Evolutionary conservation across 2,888 invertebrate species (phyloP), one percentile per base, ranked within the genome.

Genomic region (Sylvicola fuscatus): DNA sequence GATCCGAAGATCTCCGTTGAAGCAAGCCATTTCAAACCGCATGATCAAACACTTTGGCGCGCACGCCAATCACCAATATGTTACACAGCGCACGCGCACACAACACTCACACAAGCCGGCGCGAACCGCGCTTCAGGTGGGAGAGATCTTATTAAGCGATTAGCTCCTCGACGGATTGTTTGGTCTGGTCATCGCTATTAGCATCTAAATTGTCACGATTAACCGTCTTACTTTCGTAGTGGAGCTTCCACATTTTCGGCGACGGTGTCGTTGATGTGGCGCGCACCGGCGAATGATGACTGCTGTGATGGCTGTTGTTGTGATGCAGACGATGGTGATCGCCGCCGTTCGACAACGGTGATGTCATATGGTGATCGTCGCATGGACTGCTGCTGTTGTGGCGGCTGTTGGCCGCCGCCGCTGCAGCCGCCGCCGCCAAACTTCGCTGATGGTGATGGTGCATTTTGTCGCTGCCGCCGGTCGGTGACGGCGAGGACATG

Each of bases 301-400:
- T 13, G 13, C 30, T 13, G n/a, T n/a, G n/a, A n/a, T n/a, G n/a
- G n/a, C n/a, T n/a, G n/a, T n/a, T n/a, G n/a, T n/a, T n/a, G n/a
- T n/a, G n/a, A n/a, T n/a, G n/a, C n/a, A n/a, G n/a, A n/a, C n/a
- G n/a, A n/a, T n/a, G n/a, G n/a, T n/a, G n/a, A n/a, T n/a, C n/a
- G n/a, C 37, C 37, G 34, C 37, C 37, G 14, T 37, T 37, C 2
- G 30, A 34, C 31, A 34, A 30, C 21, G 34, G 37, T 27, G 37
- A 37, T 29, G 32, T 31, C 3, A 28, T 21, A 31, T 10, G 7
- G 11, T 27, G 8, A 14, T 34, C 37, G 15, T 37, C 37, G 12
- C 30, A 31, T 13, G 28, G 12, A 37, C 37, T 37, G 12, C 30
- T 37, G n/a, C n/a, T n/a, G n/a, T n/a, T n/a, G n/a, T n/a, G n/a